Percentiles rank a stretch among this genome's conserved stretches.
Conservation (phyloP, 2,797 vertebrate genomes). For the Gadopsis bispinosus region DNA sequence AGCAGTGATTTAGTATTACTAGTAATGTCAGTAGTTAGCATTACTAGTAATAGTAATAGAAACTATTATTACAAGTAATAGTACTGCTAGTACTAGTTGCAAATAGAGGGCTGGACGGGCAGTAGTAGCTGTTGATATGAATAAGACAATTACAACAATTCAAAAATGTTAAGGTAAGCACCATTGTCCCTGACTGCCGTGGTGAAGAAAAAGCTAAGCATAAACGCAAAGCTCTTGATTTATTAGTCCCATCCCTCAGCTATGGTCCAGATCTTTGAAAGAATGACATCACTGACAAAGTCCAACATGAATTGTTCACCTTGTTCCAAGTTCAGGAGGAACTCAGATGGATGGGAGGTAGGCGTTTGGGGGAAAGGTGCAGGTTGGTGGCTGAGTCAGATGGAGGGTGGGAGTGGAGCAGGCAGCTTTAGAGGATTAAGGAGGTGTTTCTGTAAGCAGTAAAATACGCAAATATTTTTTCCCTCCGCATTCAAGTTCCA, state of each 20-base stretch:
- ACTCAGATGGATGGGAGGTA: not conserved
- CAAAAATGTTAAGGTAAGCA: not conserved
- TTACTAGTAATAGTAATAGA: too few relatives aligned
- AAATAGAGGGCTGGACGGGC: not conserved
- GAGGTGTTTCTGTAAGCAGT: not conserved
- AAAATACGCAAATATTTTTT: too few relatives aligned
- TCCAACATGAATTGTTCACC: not conserved
- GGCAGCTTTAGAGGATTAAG: not conserved
- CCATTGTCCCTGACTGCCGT: not conserved
- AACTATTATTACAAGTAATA: too few relatives aligned
- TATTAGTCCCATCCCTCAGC: not conserved
- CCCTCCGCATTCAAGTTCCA: too few relatives aligned
- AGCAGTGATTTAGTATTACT: not conserved
- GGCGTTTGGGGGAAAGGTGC: not conserved
- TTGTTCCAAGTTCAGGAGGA: not conserved
- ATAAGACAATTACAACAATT: not conserved
- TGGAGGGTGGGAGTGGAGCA: not conserved
- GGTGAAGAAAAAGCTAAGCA: not conserved
- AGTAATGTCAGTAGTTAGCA: not conserved
- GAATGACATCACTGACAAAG: not conserved
- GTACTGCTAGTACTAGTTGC: not conserved
- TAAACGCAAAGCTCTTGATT: not conserved
- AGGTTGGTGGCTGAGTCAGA: not conserved
- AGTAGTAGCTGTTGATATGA: not conserved
- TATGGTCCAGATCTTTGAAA: not conserved